Evolutionary conservation across 2,888 invertebrate genomes (phyloP).

Genomic region (Noctuana brunneofusca): DNA sequence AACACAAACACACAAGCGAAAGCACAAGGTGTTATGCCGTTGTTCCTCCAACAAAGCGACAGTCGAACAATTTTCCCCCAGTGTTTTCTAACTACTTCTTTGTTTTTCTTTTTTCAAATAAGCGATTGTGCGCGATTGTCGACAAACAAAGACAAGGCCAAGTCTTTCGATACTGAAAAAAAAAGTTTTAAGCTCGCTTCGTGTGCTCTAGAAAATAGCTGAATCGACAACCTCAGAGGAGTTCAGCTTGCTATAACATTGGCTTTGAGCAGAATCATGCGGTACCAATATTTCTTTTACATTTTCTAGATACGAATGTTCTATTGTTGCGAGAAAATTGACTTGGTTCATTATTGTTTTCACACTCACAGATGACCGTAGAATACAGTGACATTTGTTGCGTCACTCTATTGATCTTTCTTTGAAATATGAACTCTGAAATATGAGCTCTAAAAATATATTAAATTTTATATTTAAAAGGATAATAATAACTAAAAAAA

Average conservation of each 20-base stretch:
- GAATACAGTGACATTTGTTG: too few species aligned
- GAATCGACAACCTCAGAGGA: conserved; percentile 14
- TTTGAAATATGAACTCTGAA: too few species aligned
- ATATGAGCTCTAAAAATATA: too few species aligned
- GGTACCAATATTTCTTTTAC: neutral
- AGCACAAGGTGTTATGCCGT: neutral
- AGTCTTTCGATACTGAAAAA: conserved; percentile 32
- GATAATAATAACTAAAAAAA: too few species aligned
- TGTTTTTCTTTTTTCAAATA: conserved; percentile 31
- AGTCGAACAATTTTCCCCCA: conserved; percentile 22
- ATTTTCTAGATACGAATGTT: neutral
- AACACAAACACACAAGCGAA: neutral
- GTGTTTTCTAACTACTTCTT: conserved; percentile 28
- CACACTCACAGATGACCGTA: neutral
- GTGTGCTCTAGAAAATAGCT: conserved; percentile 19
- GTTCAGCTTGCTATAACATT: conserved; percentile 9
- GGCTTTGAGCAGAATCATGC: neutral
- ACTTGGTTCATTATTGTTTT: neutral
- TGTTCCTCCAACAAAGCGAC: conserved; percentile 14
- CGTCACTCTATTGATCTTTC: too few species aligned
- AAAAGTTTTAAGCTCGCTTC: conserved; percentile 20
- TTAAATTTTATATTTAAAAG: too few species aligned
- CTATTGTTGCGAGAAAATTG: conserved; percentile 1
- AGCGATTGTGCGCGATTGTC: conserved; percentile 30
- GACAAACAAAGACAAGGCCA: conserved; percentile 31